A percentile compares a stretch with the other conserved stretches of the same genome.
Conservation (phyloP, 2,888 invertebrate species). For the Lordiphosa andalusiaca region DNA sequence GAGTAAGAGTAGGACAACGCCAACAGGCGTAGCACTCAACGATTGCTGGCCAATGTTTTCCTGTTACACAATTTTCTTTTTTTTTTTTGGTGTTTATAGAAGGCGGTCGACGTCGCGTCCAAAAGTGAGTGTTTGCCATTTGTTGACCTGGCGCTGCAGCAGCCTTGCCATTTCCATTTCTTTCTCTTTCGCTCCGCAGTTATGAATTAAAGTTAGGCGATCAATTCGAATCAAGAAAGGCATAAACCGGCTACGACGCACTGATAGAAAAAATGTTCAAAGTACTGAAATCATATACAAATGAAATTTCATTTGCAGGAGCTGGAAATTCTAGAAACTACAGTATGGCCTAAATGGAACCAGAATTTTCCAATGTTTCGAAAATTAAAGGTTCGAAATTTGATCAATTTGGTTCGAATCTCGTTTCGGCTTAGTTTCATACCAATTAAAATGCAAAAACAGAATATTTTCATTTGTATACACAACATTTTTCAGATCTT, state of each 20-base stretch:
- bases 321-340: too few species aligned
- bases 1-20: conserved; percentile 44
- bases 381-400: too few species aligned
- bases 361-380: too few species aligned
- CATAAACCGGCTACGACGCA: background rate
- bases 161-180: conserved; percentile 19
- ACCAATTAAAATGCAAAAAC: too few species aligned
- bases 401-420: too few species aligned
- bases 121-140: conserved; percentile 47
- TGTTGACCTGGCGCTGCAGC: conserved; percentile 34
- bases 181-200: conserved; percentile 44
- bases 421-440: too few species aligned
- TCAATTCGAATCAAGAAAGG: conserved; percentile 48
- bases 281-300: too few species aligned
- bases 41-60: conserved; percentile 35
- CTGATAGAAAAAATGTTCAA: conserved; percentile 1
- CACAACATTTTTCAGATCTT: too few species aligned
- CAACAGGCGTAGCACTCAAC: background rate
- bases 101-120: conserved; percentile 36
- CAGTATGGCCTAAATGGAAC: too few species aligned
- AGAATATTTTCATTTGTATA: too few species aligned
- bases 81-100: conserved; percentile 37
- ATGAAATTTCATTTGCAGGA: too few species aligned
- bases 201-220: conserved; percentile 72
- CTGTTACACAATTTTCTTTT: conserved; percentile 60